Conservation (phyloP, 2,888 invertebrate species). For the Xestia c-nigrum region DNA sequence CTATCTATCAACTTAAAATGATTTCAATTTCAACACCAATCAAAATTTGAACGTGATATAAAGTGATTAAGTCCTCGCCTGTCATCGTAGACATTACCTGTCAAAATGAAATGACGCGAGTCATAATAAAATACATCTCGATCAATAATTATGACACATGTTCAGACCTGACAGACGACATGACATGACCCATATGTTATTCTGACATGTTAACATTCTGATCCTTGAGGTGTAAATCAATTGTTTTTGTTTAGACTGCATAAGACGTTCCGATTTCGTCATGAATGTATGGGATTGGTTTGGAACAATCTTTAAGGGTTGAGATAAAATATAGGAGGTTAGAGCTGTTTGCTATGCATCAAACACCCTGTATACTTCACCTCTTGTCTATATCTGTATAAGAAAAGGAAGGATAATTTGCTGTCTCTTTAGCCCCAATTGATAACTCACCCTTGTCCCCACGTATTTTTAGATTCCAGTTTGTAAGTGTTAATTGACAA, state of each 20-base stretch:
- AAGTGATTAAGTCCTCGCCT: neutral
- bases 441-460: no score
- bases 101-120: neutral
- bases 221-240: conserved; percentile 1
- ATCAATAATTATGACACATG: conserved; percentile 23
- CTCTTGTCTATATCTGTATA: no score
- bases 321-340: neutral
- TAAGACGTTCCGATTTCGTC: neutral
- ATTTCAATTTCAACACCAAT: neutral
- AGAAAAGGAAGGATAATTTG: no score
- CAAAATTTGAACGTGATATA: neutral
- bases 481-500: no score
- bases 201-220: conserved; percentile 18
- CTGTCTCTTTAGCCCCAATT: no score
- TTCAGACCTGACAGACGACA: conserved; percentile 25
- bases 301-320: neutral
- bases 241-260: conserved; percentile 28
- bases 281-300: neutral
- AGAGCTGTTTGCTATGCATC: neutral
- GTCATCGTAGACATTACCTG: neutral
- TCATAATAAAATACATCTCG: conserved; percentile 19
- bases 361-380: no score
- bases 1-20: neutral
- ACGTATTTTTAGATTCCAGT: no score
- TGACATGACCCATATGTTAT: conserved; percentile 22